These are phyloP conservation scores for Corythoichthys intestinalis DNA, from an alignment of 2,113 vertebrate genomes.

Conservation along the genomic window DNA sequence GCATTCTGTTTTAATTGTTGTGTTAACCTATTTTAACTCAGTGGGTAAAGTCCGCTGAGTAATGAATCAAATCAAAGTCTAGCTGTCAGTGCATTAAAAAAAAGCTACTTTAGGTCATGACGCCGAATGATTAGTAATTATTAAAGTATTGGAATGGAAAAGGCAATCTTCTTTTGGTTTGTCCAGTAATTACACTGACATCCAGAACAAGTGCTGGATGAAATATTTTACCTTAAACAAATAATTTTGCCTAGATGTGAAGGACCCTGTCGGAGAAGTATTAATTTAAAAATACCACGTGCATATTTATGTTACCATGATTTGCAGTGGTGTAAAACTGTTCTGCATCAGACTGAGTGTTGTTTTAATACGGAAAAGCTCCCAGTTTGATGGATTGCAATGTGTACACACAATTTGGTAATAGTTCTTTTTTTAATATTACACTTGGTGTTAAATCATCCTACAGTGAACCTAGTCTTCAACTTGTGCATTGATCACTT, in stretches of 20 bases:
- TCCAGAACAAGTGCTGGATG: neutral
- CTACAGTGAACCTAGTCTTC: neutral
- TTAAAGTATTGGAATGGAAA: neutral
- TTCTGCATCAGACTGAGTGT: neutral
- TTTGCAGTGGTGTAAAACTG: neutral
- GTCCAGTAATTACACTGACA: too few species aligned
- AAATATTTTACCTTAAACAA: neutral
- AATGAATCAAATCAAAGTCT: neutral
- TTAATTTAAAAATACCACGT: neutral
- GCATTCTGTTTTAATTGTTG: neutral
- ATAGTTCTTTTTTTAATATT: neutral
- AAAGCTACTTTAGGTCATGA: neutral
- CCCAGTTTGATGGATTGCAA: constrained; percentile 1
- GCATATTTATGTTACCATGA: too few species aligned
- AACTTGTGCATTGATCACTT: neutral
- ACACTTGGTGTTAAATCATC: neutral
- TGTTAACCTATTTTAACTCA: neutral
- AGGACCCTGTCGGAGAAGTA: neutral
- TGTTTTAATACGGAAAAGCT: neutral
- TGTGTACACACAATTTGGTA: neutral
- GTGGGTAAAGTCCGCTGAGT: neutral
- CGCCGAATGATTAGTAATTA: neutral
- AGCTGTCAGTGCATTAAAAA: neutral
- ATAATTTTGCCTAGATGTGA: neutral
- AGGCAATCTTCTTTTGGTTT: neutral